Evolutionary conservation across 2,113 vertebrate genomes (phyloP).

Genomic region (Scomber colias): DNA sequence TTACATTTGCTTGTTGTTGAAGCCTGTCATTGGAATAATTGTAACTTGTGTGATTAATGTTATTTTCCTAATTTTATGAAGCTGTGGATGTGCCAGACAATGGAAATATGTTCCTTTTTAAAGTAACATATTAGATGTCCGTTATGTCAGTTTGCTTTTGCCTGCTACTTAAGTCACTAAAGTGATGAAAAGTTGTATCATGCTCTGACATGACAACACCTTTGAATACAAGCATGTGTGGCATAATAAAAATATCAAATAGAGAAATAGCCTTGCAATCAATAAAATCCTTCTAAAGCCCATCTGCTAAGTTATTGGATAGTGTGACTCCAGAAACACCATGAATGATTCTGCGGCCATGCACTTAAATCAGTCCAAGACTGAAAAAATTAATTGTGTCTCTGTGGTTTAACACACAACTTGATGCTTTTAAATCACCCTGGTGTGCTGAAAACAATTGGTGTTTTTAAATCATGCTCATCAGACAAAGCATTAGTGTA

Average conservation of each 20-base stretch:
- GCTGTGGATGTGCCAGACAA: not conserved
- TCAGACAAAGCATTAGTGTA: slow-evolving; percentile 43
- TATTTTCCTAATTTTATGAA: too few species aligned
- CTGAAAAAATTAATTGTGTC: slow-evolving; percentile 33
- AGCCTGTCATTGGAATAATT: too few species aligned
- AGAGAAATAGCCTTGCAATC: not conserved
- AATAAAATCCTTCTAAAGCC: slow-evolving; percentile 16
- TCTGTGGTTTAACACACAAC: slow-evolving; percentile 45
- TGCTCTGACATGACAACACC: not conserved
- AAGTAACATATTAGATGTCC: not conserved
- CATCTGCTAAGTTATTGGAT: slow-evolving; percentile 25
- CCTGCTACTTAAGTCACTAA: not conserved
- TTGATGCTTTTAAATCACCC: slow-evolving; percentile 51
- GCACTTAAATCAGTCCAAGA: slow-evolving; percentile 49
- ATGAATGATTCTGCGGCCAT: slow-evolving; percentile 36
- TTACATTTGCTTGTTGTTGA: too few species aligned
- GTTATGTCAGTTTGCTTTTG: not conserved
- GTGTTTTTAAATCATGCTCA: slow-evolving; percentile 33
- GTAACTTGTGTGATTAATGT: too few species aligned
- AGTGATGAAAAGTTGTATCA: not conserved
- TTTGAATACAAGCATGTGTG: not conserved
- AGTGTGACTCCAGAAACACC: slow-evolving; percentile 22
- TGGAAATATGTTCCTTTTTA: not conserved
- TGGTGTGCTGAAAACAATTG: slow-evolving; percentile 54
- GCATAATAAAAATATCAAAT: not conserved